Evolutionary conservation across 2,888 invertebrate species (phyloP), one percentile per base, ranked within the genome.

Genomic region (Metalampra italica): DNA sequence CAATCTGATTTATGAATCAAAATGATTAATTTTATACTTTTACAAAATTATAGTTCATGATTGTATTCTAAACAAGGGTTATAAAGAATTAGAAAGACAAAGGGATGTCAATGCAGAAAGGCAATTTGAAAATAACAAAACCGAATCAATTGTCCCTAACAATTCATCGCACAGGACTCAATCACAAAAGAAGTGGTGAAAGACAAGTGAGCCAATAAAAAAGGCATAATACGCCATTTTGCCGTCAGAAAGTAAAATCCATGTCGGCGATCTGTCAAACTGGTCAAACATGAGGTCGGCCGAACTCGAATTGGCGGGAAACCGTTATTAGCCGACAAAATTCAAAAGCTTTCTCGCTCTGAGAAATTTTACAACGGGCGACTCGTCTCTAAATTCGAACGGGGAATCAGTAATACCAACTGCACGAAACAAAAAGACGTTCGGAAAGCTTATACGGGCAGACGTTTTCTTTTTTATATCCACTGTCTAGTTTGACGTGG

Each of bases 201-300:
- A 84, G 84, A 86, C 82, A 86, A 83, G 80, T 78, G 83, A 67
- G 64, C 75, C 75, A 75, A 75, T 75, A 78, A 88, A 88, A 85
- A 88, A 81, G 68, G 77, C 78, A 81, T 83, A 87, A 85, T 84
- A 83, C 82, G 82, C 79, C 82, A 86, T 87, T 87, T 86, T 80
- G 76, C 75, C 76, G 73, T 78, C 78, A 79, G 79, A 82, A 78
- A 82, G 82, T 79, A 78, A 82, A 82, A 79, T 84, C 78, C 82
- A 82, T 75, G 85, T 82, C 78, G 78, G 76, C 84, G 80, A 84
- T 85, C 86, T 88, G 89, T 88, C 88, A 88, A 86, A 85, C 86
- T 83, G 85, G 80, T 80, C 86, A 82, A 87, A 88, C 82, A 78
- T 73, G 78, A 77, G 78, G 69, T 66, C 64, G 62, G 55, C 48